These are phyloP conservation scores for Brachypteracias leptosomus DNA, from an alignment of 2,113 vertebrate genomes.

Conservation along the genomic window DNA sequence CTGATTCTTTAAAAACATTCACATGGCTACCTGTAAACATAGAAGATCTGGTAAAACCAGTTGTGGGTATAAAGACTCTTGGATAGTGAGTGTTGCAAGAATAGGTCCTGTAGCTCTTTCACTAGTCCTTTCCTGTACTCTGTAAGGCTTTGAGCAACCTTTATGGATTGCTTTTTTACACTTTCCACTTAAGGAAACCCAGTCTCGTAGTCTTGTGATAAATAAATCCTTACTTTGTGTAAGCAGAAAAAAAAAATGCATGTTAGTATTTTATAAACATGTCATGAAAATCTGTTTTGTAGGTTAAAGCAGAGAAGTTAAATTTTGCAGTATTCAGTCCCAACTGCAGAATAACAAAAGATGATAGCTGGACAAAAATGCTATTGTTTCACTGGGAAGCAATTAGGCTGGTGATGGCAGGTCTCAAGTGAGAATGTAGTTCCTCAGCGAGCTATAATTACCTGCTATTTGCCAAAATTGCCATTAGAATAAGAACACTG, in stretches of 20 bases:
- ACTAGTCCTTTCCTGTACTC: neutral
- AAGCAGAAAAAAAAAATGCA: neutral
- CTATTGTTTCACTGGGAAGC: constrained; percentile 46
- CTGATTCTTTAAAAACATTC: neutral
- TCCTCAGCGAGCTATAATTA: constrained; percentile 25
- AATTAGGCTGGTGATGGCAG: constrained; percentile 50
- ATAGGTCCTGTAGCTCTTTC: neutral
- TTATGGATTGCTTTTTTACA: neutral
- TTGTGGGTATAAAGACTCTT: neutral
- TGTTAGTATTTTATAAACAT: neutral
- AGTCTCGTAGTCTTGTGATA: neutral
- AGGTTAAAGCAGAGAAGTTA: neutral
- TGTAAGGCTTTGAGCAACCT: neutral
- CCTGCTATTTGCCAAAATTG: constrained; percentile 54
- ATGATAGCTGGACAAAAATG: constrained; percentile 42
- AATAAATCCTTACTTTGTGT: neutral
- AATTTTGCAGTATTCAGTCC: neutral
- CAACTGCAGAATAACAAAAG: constrained; percentile 29
- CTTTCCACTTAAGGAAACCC: neutral
- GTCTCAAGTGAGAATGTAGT: constrained; percentile 12
- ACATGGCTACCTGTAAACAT: neutral
- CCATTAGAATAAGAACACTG: constrained; percentile 52
- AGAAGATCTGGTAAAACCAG: neutral
- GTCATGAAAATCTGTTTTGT: neutral
- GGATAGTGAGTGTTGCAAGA: neutral